Evolutionary conservation across 2,888 invertebrate species (phyloP).

Genomic region (Tenthredo livida): DNA sequence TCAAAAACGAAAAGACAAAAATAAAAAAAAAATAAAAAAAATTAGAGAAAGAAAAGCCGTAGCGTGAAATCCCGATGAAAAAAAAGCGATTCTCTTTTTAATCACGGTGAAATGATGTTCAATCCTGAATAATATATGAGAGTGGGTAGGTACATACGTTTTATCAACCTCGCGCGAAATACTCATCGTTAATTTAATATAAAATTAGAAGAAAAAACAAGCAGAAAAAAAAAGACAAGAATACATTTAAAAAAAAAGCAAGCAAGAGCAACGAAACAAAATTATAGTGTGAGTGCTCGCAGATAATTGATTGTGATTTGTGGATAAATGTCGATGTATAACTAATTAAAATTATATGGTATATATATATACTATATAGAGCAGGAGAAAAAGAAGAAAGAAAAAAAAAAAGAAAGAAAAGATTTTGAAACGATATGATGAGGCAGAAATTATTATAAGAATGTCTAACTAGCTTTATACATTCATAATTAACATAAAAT

Average conservation of each 20-base stretch:
- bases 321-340: constrained; percentile 34
- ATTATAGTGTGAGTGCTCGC: constrained; percentile 18
- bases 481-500: constrained; percentile 34
- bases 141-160: not conserved
- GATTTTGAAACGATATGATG: not conserved
- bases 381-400: not conserved
- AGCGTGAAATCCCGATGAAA: constrained; percentile 3
- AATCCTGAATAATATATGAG: constrained; percentile 1
- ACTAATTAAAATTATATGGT: constrained; percentile 9
- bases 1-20: not conserved
- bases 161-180: not conserved
- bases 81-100: not conserved
- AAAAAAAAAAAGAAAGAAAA: not conserved
- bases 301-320: constrained; percentile 32
- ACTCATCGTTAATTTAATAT: not conserved
- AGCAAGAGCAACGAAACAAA: constrained; percentile 31
- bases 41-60: not conserved
- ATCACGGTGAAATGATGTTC: not conserved
- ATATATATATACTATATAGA: not conserved
- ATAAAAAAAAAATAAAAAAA: not conserved
- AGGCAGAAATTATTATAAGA: constrained; percentile 34
- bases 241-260: not conserved
- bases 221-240: not conserved
- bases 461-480: constrained; percentile 42
- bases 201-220: not conserved